Evolutionary conservation across 2,797 vertebrate species (phyloP), one percentile per base, ranked within the genome.

Genomic region (Melopsittacus undulatus): DNA sequence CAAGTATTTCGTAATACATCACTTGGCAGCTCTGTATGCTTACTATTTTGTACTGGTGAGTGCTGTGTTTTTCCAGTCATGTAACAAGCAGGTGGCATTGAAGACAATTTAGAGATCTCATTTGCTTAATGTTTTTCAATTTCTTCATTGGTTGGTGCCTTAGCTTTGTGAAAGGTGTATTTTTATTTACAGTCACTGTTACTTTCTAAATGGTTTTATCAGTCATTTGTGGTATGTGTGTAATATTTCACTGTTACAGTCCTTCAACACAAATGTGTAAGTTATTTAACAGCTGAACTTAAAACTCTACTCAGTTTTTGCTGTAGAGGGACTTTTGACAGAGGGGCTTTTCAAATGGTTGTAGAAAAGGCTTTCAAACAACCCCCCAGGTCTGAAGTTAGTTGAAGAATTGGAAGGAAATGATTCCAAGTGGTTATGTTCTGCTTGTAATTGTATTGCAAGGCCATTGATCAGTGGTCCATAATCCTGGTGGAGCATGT

Each of bases 21-120:
- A 99, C 97, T 98, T 99, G 97, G 97, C 99, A 95, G 98, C 98
- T 36, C 98, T 99, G 96, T 99, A 98, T 97, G 99, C 99, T 98
- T 99, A 99, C 98, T 98, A 98, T 98, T 98, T 99, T 98, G 98
- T 99, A 98, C 98, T 99, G 99, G 99, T 99, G 98, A 99, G 99
- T 99, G 98, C 97, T 94, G 75, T 98, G 95, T 98, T 98, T 98
- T 98, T 98, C 76, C 97, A 95, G 93, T 97, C 97, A 97, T 92
- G 89, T 97, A 97, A 97, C 93, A 92, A 97, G 97, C 97, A 98
- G 98, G 97, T 97, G 97, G 98, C 97, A 97, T 91, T 97, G 97
- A 97, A 97, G 97, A 38, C 96, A 97, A 95, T 91, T 92, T 70
- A 30, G 73, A 72, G n/a, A 32, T 27, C 30, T 91, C 10, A 21